Conservation (phyloP, 2,888 invertebrate species). For the Spodoptera exigua region DNA sequence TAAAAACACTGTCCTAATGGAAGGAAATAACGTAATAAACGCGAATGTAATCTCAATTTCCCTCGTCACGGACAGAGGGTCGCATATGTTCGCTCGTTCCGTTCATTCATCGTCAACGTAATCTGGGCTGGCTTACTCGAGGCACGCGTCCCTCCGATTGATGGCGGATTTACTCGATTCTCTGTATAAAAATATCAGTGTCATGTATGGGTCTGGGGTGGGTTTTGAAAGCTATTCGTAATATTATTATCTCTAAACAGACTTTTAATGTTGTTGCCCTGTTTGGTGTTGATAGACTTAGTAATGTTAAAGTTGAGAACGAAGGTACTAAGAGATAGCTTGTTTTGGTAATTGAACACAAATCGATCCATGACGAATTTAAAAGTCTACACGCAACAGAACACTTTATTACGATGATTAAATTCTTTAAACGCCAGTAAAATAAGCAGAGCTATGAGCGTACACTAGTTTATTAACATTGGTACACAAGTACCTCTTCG, state of each 20-base stretch:
- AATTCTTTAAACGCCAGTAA: too few species aligned
- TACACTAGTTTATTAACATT: too few species aligned
- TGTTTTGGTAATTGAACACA: too few species aligned
- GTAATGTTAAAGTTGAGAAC: too few species aligned
- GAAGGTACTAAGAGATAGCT: too few species aligned
- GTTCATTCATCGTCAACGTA: conserved; percentile 63
- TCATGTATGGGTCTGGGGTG: conserved; percentile 46
- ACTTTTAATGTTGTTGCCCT: too few species aligned
- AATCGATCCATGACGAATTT: too few species aligned
- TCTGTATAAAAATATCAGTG: conserved; percentile 63
- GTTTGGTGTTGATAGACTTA: too few species aligned
- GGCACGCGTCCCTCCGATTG: conserved; percentile 74
- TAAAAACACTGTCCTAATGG: conserved; percentile 67
- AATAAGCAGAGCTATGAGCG: too few species aligned
- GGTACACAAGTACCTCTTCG: conserved; percentile 10
- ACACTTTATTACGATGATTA: too few species aligned
- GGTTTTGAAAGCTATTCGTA: neutral
- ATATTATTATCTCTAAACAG: too few species aligned
- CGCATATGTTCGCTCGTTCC: conserved; percentile 63
- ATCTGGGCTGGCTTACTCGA: conserved; percentile 70
- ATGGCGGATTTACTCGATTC: conserved; percentile 75
- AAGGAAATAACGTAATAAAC: conserved; percentile 78
- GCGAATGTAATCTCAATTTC: conserved; percentile 75
- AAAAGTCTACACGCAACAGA: too few species aligned
- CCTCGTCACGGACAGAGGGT: conserved; percentile 64